These are phyloP conservation scores for Nyctibius bracteatus DNA, from an alignment of 2,113 vertebrate genomes.

Conservation along the genomic window DNA sequence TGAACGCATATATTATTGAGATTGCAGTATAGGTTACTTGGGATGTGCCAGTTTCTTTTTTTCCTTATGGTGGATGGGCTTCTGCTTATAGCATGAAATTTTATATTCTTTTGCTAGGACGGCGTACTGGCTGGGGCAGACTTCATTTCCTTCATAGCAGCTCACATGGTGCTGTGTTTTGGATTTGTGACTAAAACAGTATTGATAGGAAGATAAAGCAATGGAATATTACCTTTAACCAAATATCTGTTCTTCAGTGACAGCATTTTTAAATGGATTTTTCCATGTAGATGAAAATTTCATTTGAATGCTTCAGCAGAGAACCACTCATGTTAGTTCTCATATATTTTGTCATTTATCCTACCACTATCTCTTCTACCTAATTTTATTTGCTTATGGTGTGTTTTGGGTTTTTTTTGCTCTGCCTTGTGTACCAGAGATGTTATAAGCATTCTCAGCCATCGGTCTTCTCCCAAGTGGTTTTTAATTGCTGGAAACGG, in stretches of 20 bases:
- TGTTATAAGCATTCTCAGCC: background rate
- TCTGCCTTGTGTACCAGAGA: background rate
- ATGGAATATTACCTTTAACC: background rate
- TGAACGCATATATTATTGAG: background rate
- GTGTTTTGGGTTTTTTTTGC: background rate
- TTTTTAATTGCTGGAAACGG: background rate
- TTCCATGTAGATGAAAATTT: background rate
- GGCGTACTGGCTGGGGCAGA: rapidly evolving
- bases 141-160: background rate
- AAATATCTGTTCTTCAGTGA: background rate
- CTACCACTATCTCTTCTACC: background rate
- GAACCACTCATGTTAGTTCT: background rate
- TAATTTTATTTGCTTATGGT: background rate
- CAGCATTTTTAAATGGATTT: background rate
- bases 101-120: background rate
- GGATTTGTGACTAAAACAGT: background rate
- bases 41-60: background rate
- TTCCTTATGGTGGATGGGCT: background rate
- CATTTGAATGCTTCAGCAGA: background rate
- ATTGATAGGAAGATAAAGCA: background rate
- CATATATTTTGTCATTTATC: background rate
- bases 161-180: background rate
- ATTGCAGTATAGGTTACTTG: background rate
- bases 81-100: background rate
- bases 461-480: background rate